These are phyloP conservation scores for Pangasius mekongensis DNA, from an alignment of 2,797 vertebrate genomes.

Conservation along the genomic window DNA sequence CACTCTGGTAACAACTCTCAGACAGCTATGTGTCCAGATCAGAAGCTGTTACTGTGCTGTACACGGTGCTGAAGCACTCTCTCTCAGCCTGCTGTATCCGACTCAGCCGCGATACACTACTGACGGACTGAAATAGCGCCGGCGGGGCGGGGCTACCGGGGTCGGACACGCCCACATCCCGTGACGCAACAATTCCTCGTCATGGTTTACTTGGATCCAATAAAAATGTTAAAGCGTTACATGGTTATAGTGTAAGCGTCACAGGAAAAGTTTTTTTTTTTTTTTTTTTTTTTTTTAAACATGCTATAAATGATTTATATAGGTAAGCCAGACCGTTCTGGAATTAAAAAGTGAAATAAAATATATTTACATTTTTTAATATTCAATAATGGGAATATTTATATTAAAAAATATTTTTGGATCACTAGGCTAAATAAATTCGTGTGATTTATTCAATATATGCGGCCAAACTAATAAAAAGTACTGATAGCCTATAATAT, in stretches of 20 bases:
- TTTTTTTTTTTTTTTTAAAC: too few relatives aligned
- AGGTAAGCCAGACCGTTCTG: too few relatives aligned
- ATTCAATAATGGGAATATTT: too few relatives aligned
- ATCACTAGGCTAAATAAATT: background rate
- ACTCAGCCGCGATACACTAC: background rate
- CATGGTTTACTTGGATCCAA: background rate
- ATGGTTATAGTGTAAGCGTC: background rate
- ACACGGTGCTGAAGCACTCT: background rate
- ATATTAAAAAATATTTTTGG: too few relatives aligned
- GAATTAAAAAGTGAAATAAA: too few relatives aligned
- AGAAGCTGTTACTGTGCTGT: background rate
- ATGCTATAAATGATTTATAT: too few relatives aligned
- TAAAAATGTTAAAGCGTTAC: background rate
- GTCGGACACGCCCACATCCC: background rate
- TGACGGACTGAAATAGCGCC: conserved; percentile 7
- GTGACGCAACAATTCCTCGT: background rate
- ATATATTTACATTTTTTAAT: too few relatives aligned
- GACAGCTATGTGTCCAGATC: background rate
- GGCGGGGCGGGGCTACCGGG: background rate
- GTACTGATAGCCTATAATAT: background rate
- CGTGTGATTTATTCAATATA: background rate
- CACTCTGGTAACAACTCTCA: background rate
- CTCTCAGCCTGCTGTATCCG: background rate
- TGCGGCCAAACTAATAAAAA: too few relatives aligned
- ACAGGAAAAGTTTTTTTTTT: background rate